A percentile compares a stretch with the other conserved stretches of the same genome.
These are phyloP conservation scores for Coluber constrictor DNA, from an alignment of 2,797 vertebrate genomes.

Conservation along the genomic window DNA sequence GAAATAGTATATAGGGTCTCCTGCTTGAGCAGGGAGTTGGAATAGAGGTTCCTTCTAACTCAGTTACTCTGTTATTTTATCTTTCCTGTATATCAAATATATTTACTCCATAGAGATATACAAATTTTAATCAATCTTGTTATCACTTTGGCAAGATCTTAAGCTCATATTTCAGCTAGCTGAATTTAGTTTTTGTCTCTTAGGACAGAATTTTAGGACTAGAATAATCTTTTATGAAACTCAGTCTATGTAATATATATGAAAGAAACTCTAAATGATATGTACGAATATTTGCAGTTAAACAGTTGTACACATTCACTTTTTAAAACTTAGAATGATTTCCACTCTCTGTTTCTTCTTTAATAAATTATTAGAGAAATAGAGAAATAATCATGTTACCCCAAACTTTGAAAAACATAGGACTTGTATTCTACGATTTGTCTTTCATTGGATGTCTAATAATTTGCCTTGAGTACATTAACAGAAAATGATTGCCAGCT, in stretches of 20 bases:
- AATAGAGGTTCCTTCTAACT: too few relatives aligned
- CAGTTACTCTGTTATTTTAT: background rate
- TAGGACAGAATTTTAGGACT: background rate
- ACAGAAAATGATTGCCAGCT: background rate
- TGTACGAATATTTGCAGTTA: background rate
- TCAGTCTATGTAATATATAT: background rate
- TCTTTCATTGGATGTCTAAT: background rate
- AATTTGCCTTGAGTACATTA: background rate
- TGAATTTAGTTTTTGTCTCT: background rate
- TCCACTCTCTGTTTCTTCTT: background rate
- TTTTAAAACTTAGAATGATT: background rate
- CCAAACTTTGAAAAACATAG: background rate
- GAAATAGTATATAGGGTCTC: too few relatives aligned
- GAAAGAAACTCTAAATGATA: background rate
- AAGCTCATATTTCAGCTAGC: background rate
- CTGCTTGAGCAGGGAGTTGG: too few relatives aligned
- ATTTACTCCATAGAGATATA: slow-evolving; percentile 38
- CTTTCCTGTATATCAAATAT: slow-evolving; percentile 24
- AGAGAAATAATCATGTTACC: background rate
- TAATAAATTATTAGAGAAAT: background rate
- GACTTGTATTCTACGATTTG: background rate
- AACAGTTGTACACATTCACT: background rate
- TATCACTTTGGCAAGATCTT: slow-evolving; percentile 11
- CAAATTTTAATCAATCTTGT: slow-evolving; percentile 10
- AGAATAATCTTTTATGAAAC: background rate